Evolutionary conservation across 2,888 invertebrate species (phyloP), one percentile per base, ranked within the genome.

Genomic region (Heteromyza rotundicornis): DNA sequence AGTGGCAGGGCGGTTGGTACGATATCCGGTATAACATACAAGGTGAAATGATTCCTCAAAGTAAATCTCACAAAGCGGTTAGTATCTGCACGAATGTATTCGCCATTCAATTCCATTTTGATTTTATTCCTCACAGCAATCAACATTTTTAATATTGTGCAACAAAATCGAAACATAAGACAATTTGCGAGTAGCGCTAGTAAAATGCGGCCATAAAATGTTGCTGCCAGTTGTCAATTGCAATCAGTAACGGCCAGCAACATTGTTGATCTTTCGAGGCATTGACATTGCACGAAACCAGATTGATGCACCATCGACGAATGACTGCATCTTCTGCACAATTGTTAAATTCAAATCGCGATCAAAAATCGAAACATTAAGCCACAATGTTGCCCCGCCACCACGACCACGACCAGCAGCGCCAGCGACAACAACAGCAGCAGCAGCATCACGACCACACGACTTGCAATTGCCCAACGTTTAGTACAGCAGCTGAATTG

Each of bases 401-500:
- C 17, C 7, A 17, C 3, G 12, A n/a, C 40, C 47, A 47, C 47
- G 14, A 3, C 14, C 47, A 47, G 2, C 20, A 47, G 19, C 47
- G 7, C 8, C 35, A 60, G 58, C 59, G 14, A 47, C 19, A 50
- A 14, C 40, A 40, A 20, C 52, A 52, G 36, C 23, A 44, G 22
- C 20, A 16, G 12, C 51, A 58, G 35, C 54, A 54, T 40, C 7
- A 17, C 22, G 52, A 52, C 50, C 67, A 16, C n/a, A 23, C 24
- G 36, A 47, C 27, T 1, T 24, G 32, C n/a, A n/a, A n/a, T n/a
- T n/a, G n/a, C n/a, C n/a, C n/a, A n/a, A n/a, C n/a, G n/a, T n/a
- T n/a, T n/a, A n/a, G n/a, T n/a, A n/a, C n/a, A n/a, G n/a, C n/a
- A n/a, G n/a, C n/a, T n/a, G n/a, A n/a, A n/a, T n/a, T n/a, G n/a